Evolutionary conservation across 1,140 invertebrate genomes (phyloP).

Genomic region (Trichonephila inaurata): DNA sequence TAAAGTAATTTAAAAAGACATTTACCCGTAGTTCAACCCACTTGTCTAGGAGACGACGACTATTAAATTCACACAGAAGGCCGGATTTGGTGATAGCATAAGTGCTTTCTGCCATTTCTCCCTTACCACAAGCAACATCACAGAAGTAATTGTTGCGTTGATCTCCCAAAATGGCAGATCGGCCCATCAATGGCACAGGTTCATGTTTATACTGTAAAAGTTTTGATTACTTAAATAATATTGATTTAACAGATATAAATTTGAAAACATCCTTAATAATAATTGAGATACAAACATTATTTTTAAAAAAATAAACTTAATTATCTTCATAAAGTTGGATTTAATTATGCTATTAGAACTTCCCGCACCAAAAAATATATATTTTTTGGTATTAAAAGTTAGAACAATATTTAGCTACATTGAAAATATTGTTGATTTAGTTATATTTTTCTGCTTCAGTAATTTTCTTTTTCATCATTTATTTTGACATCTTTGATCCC

Average conservation of each 20-base stretch:
- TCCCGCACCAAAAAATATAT: not conserved
- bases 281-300: not conserved
- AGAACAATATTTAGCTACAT: no score
- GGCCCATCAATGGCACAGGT: conserved; percentile 95
- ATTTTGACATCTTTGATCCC: no score
- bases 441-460: no score
- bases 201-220: conserved; percentile 90
- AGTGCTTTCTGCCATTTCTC: conserved; percentile 89
- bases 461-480: no score
- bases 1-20: not conserved
- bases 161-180: conserved; percentile 96
- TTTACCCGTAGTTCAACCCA: conserved; percentile 95
- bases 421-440: no score
- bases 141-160: conserved; percentile 98
- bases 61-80: conserved; percentile 93
- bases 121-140: conserved; percentile 94
- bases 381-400: no score
- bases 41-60: conserved; percentile 94
- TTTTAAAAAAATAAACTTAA: not conserved
- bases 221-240: not conserved
- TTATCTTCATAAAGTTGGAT: not conserved
- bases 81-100: conserved; percentile 96
- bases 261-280: not conserved
- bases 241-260: not conserved
- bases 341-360: not conserved